Conservation (phyloP, 2,113 vertebrate species). For the Ornithorhynchus anatinus region DNA sequence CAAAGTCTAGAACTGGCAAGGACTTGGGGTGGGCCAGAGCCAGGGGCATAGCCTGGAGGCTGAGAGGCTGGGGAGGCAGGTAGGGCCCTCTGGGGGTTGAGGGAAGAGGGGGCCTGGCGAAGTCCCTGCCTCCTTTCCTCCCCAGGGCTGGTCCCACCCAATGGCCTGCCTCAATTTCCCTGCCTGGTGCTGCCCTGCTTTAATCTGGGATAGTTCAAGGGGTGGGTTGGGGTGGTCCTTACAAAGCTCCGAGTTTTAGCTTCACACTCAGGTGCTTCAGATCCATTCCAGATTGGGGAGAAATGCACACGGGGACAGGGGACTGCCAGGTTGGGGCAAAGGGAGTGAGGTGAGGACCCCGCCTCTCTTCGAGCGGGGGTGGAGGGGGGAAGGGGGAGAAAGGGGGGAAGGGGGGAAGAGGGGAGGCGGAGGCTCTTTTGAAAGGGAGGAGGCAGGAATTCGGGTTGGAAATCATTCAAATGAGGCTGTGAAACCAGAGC, state of each 20-base stretch:
- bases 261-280: no score
- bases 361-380: not conserved
- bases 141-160: not conserved
- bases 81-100: no score
- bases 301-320: no score
- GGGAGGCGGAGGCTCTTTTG: not conserved
- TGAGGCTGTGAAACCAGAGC: constrained; percentile 63
- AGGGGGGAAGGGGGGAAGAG: constrained; percentile 24
- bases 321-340: not conserved
- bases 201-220: not conserved
- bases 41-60: not conserved
- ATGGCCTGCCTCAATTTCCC: not conserved
- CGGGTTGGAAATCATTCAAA: constrained; percentile 65
- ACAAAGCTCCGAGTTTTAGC: no score
- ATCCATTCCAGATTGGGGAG: no score
- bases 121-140: not conserved
- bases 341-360: not conserved
- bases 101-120: not conserved
- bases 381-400: constrained; percentile 26
- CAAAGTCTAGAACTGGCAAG: not conserved
- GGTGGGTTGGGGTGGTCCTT: no score
- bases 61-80: not conserved
- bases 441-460: constrained; percentile 53
- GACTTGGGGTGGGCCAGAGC: not conserved
- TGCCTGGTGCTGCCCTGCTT: not conserved